Conservation (phyloP, 2,888 invertebrate genomes). For the Dryobota labecula region DNA sequence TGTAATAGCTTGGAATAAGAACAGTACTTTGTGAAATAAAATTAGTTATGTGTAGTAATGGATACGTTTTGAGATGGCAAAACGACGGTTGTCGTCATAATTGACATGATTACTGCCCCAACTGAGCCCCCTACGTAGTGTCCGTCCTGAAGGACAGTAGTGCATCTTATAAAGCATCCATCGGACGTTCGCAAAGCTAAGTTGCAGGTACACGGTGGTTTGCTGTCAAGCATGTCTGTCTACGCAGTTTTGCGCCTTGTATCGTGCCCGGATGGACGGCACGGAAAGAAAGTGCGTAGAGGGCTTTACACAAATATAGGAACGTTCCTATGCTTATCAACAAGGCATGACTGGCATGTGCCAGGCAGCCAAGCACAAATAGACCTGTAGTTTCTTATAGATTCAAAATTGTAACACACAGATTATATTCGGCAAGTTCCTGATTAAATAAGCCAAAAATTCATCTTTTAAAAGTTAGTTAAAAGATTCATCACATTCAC, state of each 20-base stretch:
- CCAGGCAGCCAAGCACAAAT: neutral
- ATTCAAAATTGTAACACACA: neutral
- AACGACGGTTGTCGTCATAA: neutral
- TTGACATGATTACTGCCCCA: neutral
- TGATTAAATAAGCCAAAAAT: neutral
- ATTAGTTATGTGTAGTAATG: neutral
- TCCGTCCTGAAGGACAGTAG: neutral
- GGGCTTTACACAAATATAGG: neutral
- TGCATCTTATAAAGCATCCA: neutral
- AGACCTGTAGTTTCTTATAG: too few species aligned
- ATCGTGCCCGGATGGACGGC: neutral
- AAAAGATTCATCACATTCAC: neutral
- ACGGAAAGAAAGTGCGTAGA: neutral
- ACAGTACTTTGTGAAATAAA: constrained; percentile 13
- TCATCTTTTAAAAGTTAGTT: neutral
- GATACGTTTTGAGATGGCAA: neutral
- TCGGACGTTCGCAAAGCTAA: neutral
- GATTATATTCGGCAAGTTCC: neutral
- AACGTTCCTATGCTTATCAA: neutral
- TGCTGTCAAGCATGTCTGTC: neutral
- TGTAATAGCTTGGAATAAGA: constrained; percentile 37
- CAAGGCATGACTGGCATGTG: neutral
- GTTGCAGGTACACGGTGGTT: neutral
- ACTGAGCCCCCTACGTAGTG: too few species aligned
- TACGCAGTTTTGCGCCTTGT: neutral